Percentiles rank a stretch among this genome's conserved stretches.
phyloP scores from a whole-genome alignment of 2,888 invertebrate species.

The Megalurothrips usitatus region DNA sequence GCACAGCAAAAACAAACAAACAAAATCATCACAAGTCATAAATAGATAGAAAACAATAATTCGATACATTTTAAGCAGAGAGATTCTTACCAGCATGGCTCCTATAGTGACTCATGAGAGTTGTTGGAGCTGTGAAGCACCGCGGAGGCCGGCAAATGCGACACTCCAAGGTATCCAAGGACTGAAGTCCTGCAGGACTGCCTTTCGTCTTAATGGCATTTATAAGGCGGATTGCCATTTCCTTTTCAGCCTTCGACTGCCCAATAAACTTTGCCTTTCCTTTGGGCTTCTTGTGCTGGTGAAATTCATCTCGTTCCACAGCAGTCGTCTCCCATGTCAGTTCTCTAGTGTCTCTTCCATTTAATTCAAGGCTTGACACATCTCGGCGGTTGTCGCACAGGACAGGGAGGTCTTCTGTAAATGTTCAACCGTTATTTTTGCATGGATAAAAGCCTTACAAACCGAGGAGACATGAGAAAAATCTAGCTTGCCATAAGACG shows the following conservation, averaged over 20 bases:
- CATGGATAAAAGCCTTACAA: no score
- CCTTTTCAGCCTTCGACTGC: slow-evolving; percentile 49
- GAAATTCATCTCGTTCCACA: slow-evolving; percentile 39
- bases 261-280: slow-evolving; percentile 51
- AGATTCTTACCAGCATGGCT: slow-evolving; percentile 51
- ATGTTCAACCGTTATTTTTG: neutral
- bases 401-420: slow-evolving; percentile 29
- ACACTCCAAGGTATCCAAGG: slow-evolving; percentile 48
- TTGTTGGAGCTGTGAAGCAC: slow-evolving; percentile 56
- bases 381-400: slow-evolving; percentile 32
- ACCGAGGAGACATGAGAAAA: no score
- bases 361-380: neutral
- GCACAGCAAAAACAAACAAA: slow-evolving; percentile 30
- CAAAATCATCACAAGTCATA: no score
- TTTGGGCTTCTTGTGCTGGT: slow-evolving; percentile 45
- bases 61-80: neutral
- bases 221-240: slow-evolving; percentile 52
- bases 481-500: neutral
- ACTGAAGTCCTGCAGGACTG: slow-evolving; percentile 38
- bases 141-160: slow-evolving; percentile 54
- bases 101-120: slow-evolving; percentile 56
- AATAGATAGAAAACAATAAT: no score
- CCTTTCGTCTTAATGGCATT: slow-evolving; percentile 46
- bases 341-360: slow-evolving; percentile 1
- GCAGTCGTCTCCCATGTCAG: slow-evolving; percentile 3